Base-by-base conservation (phyloP, 2,113 vertebrate species). In the Copsychus sechellarum region DNA sequence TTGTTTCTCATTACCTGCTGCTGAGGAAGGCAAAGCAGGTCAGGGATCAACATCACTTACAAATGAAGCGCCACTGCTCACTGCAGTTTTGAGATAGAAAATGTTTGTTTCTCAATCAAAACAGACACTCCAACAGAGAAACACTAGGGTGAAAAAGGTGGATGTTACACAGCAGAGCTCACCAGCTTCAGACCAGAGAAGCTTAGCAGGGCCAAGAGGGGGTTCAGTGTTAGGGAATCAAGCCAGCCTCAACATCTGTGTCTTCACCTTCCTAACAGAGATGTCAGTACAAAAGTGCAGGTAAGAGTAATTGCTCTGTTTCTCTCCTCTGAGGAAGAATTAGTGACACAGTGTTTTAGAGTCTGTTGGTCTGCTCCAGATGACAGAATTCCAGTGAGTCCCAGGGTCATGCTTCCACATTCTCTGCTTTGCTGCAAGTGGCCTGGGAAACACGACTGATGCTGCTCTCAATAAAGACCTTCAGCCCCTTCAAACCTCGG, bases 401-500 rank as follows among this genome's bases (percentile, higher is more conserved):
- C 42, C 40, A 62, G 28, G 34, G 53, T 96, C 64, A 88, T 11
- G 1, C 17, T 26, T 60, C 3, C 13, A 2, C 4, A 6, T 92
- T 74, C 12, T 0, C 36, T 24, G 71, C 28, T 51, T 90, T 86
- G 13, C 4, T 66, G 9, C 3, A 34, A 36, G 95, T 42, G 38
- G 80, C 14, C 29, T 43, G 38, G 81, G 97, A 96, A 87, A 95
- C 86, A 40, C 66, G 97, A 48, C 23, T 97, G 94, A 98, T 96
- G 97, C 98, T 99, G 92, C 97, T 98, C 96, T 97, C 97, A 88
- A 99, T 94, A 61, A 99, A 99, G 79, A 97, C 74, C 95, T 98
- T 98, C 51, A 99, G 97, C 86, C 99, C 99, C 31, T 98, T 91
- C 65, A 98, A 98, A 22, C 98, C 99, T 85, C 98, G 98, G 10